Base-by-base conservation (phyloP, 2,888 invertebrate genomes). In the Halocaridina rubra region DNA sequence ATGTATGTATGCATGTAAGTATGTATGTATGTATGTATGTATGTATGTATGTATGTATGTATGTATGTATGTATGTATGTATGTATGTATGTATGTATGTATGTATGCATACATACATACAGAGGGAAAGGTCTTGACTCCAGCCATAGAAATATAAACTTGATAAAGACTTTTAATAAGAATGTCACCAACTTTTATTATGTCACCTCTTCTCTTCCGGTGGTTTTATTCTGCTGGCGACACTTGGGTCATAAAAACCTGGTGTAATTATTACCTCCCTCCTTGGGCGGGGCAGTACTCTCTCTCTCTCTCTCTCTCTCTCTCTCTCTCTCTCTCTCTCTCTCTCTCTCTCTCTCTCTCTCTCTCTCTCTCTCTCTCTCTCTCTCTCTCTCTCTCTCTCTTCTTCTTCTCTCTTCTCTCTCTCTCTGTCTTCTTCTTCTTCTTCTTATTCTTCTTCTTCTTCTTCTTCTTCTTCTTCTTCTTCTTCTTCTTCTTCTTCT, bases 301-400 rank as follows among this genome's bases (percentile, higher is more conserved):
- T 75, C 75, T 75, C 57, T 39, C 53, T 19, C 53, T 29, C 27
- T 74, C 74, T 22, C 32, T 39, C 74, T 30, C 71, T 30, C 71
- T 32, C 59, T 13, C 76, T 33, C 46, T 74, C 74, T 74, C 74
- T 24, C 39, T 33, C 39, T n/a, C 32, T 74, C 33, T 39, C 74
- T 39, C 46, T 33, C 74, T 39, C 19, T 33, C 39, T 24, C 46
- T 71, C 71, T 75, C 75, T 75, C 75, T 75, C 75, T 75, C 75
- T 75, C 75, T 64, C 64, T 53, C 29, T 57, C 3, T 53, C 59
- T 27, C 27, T 75, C 27, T 27, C 75, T 30, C 16, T 8, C 75
- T 29, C 29, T 24, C 57, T 27, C 27, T 27, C 75, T 29, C 57
- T 30, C 72, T 3, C 72, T 32, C 57, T 27, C 57, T 29, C 75